These are phyloP conservation scores for Pseudococcus viburni DNA, from an alignment of 2,888 invertebrate species.

Conservation along the genomic window DNA sequence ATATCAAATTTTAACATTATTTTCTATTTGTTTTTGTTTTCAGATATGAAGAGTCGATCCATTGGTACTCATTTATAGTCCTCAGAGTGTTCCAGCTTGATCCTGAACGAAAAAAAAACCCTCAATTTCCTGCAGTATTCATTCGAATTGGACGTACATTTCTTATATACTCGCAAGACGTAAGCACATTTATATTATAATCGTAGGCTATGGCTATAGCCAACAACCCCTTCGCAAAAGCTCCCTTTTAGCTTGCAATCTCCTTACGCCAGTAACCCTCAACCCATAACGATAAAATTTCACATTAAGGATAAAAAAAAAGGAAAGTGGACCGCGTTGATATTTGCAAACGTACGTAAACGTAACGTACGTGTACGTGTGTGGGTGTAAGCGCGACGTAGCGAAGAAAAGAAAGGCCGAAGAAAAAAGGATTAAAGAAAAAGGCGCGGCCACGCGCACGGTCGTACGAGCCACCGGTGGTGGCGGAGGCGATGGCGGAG, in stretches of 20 bases:
- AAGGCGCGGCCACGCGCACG: slow-evolving; percentile 12
- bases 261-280: background rate
- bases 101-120: no score
- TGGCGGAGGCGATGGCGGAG: background rate
- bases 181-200: background rate
- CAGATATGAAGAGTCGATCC: no score
- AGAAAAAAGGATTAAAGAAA: slow-evolving; percentile 29
- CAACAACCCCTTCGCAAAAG: background rate
- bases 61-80: no score
- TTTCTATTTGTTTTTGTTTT: no score
- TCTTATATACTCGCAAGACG: background rate
- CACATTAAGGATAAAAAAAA: background rate
- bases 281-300: background rate
- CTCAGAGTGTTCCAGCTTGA: no score
- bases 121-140: no score
- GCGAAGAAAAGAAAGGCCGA: background rate
- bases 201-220: no score
- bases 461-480: background rate
- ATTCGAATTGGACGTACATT: background rate
- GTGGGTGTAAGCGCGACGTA: background rate
- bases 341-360: background rate
- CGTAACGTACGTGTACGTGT: no score
- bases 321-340: background rate
- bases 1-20: no score
- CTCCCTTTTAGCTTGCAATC: background rate